phyloP scores from a whole-genome alignment of 2,888 invertebrate genomes.

The Polymixis flavicincta region DNA sequence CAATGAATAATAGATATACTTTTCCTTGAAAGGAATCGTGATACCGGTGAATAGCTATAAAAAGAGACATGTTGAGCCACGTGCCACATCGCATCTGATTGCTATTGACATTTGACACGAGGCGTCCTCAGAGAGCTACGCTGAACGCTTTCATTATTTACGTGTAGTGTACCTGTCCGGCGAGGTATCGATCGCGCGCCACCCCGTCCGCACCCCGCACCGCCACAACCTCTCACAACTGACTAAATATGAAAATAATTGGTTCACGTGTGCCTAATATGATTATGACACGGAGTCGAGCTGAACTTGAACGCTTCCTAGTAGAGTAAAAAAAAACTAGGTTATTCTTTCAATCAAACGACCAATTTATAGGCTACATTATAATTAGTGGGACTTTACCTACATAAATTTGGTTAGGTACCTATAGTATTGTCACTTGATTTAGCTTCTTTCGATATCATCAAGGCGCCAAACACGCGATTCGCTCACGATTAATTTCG shows the following conservation, averaged over 20 bases:
- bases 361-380: constrained; percentile 14
- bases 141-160: constrained; percentile 86
- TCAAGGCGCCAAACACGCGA: constrained; percentile 40
- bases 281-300: constrained; percentile 68
- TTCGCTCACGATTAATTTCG: constrained; percentile 39
- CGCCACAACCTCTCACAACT: constrained; percentile 71
- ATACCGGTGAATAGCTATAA: constrained; percentile 55
- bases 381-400: background rate
- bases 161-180: constrained; percentile 80
- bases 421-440: constrained; percentile 9
- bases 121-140: constrained; percentile 69
- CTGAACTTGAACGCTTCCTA: constrained; percentile 61
- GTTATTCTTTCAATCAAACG: constrained; percentile 49
- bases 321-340: constrained; percentile 37
- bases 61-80: constrained; percentile 64
- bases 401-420: background rate
- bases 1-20: constrained; percentile 47
- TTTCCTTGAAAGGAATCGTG: constrained; percentile 60
- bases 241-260: constrained; percentile 81
- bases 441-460: constrained; percentile 32
- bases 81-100: constrained; percentile 71
- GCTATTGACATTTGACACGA: constrained; percentile 81
- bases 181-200: constrained; percentile 74
- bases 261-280: constrained; percentile 76
- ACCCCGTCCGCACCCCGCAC: constrained; percentile 67